Evolutionary conservation across 2,113 vertebrate genomes (phyloP).

Genomic region (Potamarius usumacintae): DNA sequence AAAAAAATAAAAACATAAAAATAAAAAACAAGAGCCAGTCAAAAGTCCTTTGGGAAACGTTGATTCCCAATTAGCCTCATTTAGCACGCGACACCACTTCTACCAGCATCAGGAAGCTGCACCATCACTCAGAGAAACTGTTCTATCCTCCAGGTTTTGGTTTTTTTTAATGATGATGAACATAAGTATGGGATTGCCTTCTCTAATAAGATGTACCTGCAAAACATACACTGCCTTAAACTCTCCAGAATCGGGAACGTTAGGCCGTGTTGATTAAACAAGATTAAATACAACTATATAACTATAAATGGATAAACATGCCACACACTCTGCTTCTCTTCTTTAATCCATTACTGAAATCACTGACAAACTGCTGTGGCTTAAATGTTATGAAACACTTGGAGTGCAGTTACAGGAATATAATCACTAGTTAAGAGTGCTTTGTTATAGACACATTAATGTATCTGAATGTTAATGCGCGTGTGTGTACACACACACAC

Average conservation of each 20-base stretch:
- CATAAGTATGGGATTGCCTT: neutral
- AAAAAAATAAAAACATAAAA: neutral
- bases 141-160: neutral
- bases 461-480: neutral
- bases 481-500: too few relatives aligned
- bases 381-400: neutral
- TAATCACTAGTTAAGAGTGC: too few relatives aligned
- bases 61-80: slow-evolving; percentile 58
- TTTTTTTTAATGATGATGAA: neutral
- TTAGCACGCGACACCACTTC: slow-evolving; percentile 41
- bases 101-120: slow-evolving; percentile 26
- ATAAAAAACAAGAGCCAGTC: neutral
- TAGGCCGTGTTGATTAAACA: neutral
- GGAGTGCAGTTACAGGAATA: neutral
- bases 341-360: neutral
- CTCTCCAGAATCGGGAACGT: neutral
- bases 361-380: neutral
- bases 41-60: slow-evolving; percentile 53
- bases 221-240: neutral
- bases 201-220: neutral
- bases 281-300: neutral
- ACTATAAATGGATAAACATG: neutral
- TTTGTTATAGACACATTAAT: neutral
- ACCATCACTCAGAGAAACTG: neutral
- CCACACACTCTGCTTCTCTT: too few relatives aligned